These are phyloP conservation scores for Pogonomyrmex californicus DNA, from an alignment of 1,140 invertebrate genomes.

Conservation along the genomic window DNA sequence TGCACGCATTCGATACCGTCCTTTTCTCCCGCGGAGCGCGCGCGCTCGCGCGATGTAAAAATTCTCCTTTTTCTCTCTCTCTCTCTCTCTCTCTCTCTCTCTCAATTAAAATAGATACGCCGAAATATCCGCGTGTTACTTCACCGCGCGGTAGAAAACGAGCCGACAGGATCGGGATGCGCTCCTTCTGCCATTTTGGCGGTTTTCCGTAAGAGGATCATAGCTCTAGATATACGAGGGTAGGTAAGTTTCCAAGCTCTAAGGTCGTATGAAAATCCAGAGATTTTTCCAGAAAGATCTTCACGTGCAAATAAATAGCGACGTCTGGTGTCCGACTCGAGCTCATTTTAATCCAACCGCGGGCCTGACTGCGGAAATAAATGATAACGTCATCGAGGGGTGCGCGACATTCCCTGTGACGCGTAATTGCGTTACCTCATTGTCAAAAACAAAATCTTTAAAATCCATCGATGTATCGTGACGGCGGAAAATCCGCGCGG, in stretches of 20 bases:
- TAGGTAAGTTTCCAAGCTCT: not conserved
- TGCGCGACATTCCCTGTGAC: not conserved
- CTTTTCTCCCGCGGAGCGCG: not conserved
- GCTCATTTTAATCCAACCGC: not conserved
- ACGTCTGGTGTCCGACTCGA: not conserved
- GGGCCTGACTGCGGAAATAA: not conserved
- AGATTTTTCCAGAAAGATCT: not conserved
- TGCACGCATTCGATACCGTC: not conserved
- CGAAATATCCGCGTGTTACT: conserved; percentile 23
- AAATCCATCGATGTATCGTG: not conserved
- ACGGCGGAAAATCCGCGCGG: not conserved
- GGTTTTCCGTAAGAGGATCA: not conserved
- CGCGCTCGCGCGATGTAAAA: not conserved
- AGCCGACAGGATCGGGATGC: not conserved
- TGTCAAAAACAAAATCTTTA: conserved; percentile 13
- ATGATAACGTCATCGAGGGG: not conserved
- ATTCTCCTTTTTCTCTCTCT: conserved; percentile 21
- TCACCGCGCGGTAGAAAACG: not conserved
- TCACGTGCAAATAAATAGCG: not conserved
- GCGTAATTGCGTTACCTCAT: conserved; percentile 7
- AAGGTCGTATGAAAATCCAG: not conserved
- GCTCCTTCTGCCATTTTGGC: not conserved
- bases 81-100: not conserved
- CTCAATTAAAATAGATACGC: conserved; percentile 11
- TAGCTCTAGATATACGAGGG: not conserved